These are phyloP conservation scores for Brachionus calyciflorus DNA, from an alignment of 1,140 invertebrate genomes.

Conservation along the genomic window DNA sequence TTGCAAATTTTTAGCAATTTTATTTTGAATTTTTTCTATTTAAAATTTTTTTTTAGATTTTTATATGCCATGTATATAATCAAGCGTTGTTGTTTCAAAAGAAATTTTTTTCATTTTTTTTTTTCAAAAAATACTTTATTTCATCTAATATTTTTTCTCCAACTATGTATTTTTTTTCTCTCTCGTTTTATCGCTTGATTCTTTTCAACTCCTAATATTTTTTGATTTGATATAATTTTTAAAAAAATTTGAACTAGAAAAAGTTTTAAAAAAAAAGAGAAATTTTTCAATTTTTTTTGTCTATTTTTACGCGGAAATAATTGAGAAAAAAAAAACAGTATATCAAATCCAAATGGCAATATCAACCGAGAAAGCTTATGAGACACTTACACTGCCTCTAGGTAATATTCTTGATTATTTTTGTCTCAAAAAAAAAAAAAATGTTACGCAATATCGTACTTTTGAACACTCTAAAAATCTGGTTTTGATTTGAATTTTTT, in stretches of 20 bases:
- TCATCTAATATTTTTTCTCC: background rate
- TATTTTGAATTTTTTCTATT: slow-evolving; percentile 20
- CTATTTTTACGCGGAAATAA: background rate
- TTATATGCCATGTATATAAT: slow-evolving; percentile 24
- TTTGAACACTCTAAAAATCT: too few relatives aligned
- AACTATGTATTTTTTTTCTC: background rate
- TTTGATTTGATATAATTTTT: too few relatives aligned
- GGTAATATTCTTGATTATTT: slow-evolving; percentile 12
- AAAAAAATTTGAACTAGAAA: slow-evolving; percentile 32
- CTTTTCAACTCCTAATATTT: too few relatives aligned
- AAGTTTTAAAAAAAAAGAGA: background rate
- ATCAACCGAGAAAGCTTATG: slow-evolving; percentile 48
- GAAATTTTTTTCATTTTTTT: background rate
- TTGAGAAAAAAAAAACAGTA: background rate
- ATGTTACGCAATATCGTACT: too few relatives aligned
- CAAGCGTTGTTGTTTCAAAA: slow-evolving; percentile 23
- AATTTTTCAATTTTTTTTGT: background rate
- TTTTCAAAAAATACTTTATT: too few relatives aligned
- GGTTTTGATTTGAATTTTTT: too few relatives aligned
- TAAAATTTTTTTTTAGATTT: background rate
- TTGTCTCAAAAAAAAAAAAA: too few relatives aligned
- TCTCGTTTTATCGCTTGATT: background rate
- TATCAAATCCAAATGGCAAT: slow-evolving; percentile 40
- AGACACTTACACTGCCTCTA: slow-evolving; percentile 47
- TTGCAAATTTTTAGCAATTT: slow-evolving; percentile 34